Base-by-base conservation (phyloP, 2,888 invertebrate genomes). In the Linnaemya vulpina region DNA sequence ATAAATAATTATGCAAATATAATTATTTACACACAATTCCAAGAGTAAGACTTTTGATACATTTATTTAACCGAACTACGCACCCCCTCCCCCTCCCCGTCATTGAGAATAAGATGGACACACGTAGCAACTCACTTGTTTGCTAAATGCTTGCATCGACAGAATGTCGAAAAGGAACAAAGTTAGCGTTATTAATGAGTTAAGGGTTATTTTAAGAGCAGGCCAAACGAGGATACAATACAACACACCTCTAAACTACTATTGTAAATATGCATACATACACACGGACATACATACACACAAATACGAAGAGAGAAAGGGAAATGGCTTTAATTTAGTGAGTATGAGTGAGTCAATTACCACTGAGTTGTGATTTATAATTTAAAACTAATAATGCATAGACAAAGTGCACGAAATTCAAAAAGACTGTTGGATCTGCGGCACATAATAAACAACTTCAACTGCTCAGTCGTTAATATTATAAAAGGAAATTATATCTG, bases 1-100 rank as follows among this genome's bases (percentile, higher is more conserved):
- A 80, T 77, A 84, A 84, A 81, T 84, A 84, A 84, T 84, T 84
- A 81, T 84, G 73, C 53, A 73, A 84, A 77, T 81, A 77, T 77
- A 81, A 73, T 84, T 77, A 83, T 70, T 63, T 20, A 65, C 55
- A 17, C 63, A 71, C 49, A 68, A 46, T 46, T 25, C 46, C 9
- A n/a, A 30, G 55, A 38, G 25, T 46, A 68, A 30, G 65, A 68
- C 40, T 49, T 55, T 35, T 76, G 67, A 40, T 30, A 53, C 62
- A 78, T 58, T 73, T 73, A 71, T 73, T 73, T 73, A 49, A 7
- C 22, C 15, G 35, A 71, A 43, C 49, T 46, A 30, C 1, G 53
- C 25, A 40, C 22, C 3, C 35, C 5, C 22, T 7, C n/a, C 46
- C 43, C 9, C 2, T 4, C 1, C 51, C 38, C 43, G 13, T 3